Evolutionary conservation across 2,888 invertebrate species (phyloP).

Genomic region (Hesperia comma): DNA sequence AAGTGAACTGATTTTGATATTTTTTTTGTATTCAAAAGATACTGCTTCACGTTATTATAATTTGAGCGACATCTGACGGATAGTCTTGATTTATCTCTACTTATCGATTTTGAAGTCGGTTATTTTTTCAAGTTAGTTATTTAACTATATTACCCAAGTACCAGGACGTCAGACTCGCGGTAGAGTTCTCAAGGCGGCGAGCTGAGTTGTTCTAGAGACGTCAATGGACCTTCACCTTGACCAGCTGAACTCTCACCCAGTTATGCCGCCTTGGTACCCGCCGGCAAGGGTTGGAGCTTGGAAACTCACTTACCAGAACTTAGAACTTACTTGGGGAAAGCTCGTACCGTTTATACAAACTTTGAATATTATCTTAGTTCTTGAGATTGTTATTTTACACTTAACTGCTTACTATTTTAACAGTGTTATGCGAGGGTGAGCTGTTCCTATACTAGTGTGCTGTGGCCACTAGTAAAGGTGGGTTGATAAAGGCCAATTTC

Average conservation of each 20-base stretch:
- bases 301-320: conserved; percentile 45
- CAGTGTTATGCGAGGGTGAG: too few species aligned
- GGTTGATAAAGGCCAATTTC: too few species aligned
- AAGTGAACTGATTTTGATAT: too few species aligned
- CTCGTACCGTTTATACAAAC: not conserved
- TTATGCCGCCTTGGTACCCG: conserved; percentile 58
- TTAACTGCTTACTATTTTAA: too few species aligned
- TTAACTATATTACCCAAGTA: conserved; percentile 49
- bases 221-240: conserved; percentile 82
- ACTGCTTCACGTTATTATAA: too few species aligned
- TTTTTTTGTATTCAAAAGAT: too few species aligned
- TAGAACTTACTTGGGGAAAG: conserved; percentile 6
- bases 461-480: too few species aligned
- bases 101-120: too few species aligned
- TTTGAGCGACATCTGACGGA: too few species aligned
- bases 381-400: not conserved
- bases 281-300: conserved; percentile 45
- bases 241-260: conserved; percentile 78
- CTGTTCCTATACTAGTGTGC: too few species aligned
- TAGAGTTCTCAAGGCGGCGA: conserved; percentile 71
- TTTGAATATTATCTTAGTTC: not conserved
- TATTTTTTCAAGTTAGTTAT: too few species aligned
- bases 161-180: conserved; percentile 52
- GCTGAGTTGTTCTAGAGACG: conserved; percentile 75
- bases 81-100: too few species aligned